Evolutionary conservation across 2,113 vertebrate species (phyloP).

Genomic region (Phycodurus eques): DNA sequence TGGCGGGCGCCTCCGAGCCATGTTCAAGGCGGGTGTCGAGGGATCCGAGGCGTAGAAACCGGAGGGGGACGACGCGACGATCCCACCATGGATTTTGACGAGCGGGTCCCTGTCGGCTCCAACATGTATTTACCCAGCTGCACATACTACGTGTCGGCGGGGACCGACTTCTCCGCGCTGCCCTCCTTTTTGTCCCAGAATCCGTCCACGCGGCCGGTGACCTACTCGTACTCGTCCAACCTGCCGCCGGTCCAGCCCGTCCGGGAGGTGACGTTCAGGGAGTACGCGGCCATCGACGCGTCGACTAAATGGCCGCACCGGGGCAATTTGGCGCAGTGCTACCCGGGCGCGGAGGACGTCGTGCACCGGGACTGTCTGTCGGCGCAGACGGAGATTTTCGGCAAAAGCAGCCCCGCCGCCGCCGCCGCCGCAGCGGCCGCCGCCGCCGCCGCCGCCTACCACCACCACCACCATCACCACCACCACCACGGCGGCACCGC

Average conservation of each 20-base stretch:
- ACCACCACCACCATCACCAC: conserved; percentile 78
- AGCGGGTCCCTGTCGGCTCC: conserved; percentile 96
- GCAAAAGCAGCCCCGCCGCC: conserved; percentile 83
- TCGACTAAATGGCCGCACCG: conserved; percentile 95
- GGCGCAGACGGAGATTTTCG: conserved; percentile 88
- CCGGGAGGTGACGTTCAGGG: conserved; percentile 96
- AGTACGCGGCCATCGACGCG: conserved; percentile 95
- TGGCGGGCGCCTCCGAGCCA: conserved; percentile 87
- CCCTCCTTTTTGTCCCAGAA: conserved; percentile 96
- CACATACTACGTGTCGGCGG: conserved; percentile 98
- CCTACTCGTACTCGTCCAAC: conserved; percentile 96
- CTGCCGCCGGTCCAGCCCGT: conserved; percentile 96
- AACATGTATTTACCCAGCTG: conserved; percentile 99
- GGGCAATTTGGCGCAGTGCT: conserved; percentile 89
- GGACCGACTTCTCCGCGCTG: conserved; percentile 96
- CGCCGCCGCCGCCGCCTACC: conserved; percentile 62
- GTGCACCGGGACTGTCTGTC: conserved; percentile 95
- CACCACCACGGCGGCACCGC: conserved; percentile 74
- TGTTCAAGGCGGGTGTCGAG: conserved; percentile 92
- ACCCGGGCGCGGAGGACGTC: conserved; percentile 91
- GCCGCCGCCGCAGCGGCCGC: conserved; percentile 67
- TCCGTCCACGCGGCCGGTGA: conserved; percentile 92
- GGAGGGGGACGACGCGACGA: conserved; percentile 14
- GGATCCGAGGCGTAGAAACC: conserved; percentile 72
- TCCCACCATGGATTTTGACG: conserved; percentile 98